These are phyloP conservation scores for Ylistrum balloti DNA, from an alignment of 1,140 invertebrate species.

Conservation along the genomic window DNA sequence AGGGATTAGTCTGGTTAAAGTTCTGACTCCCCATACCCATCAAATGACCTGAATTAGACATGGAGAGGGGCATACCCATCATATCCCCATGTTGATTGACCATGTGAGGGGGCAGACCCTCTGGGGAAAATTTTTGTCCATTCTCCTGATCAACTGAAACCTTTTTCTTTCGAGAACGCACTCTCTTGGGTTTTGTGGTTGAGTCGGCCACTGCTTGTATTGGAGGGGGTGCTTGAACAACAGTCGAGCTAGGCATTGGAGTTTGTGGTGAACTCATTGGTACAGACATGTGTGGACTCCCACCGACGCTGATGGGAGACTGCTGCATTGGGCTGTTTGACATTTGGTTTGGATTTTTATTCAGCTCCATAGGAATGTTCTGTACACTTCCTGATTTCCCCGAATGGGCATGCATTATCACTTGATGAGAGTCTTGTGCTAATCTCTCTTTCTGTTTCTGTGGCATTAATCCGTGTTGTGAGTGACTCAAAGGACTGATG, in stretches of 20 bases:
- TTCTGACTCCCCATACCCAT: background rate
- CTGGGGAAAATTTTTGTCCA: conserved; percentile 46
- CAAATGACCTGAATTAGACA: background rate
- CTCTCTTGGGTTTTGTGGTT: conserved; percentile 78
- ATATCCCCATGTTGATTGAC: conserved; percentile 1
- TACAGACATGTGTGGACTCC: conserved; percentile 66
- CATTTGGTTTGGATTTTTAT: conserved; percentile 56
- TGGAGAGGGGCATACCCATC: background rate
- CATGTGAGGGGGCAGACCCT: background rate
- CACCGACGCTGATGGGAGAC: conserved; percentile 67
- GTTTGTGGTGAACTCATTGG: conserved; percentile 66
- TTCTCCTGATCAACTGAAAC: conserved; percentile 57
- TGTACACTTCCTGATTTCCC: conserved; percentile 41
- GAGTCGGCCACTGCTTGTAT: conserved; percentile 80
- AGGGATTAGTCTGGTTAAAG: conserved; percentile 40
- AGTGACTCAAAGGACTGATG: conserved; percentile 64
- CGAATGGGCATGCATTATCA: conserved; percentile 26
- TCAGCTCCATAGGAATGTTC: conserved; percentile 45
- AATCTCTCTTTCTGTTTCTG: conserved; percentile 42
- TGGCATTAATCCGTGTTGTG: conserved; percentile 31
- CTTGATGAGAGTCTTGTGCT: background rate
- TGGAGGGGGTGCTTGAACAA: conserved; percentile 65
- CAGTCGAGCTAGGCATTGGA: conserved; percentile 69
- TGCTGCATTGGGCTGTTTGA: conserved; percentile 73
- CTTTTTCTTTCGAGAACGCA: conserved; percentile 70